A percentile compares a stretch with the other conserved stretches of the same genome.
These are phyloP conservation scores for Charaxes varanes DNA, from an alignment of 1,140 invertebrate species.

Conservation along the genomic window DNA sequence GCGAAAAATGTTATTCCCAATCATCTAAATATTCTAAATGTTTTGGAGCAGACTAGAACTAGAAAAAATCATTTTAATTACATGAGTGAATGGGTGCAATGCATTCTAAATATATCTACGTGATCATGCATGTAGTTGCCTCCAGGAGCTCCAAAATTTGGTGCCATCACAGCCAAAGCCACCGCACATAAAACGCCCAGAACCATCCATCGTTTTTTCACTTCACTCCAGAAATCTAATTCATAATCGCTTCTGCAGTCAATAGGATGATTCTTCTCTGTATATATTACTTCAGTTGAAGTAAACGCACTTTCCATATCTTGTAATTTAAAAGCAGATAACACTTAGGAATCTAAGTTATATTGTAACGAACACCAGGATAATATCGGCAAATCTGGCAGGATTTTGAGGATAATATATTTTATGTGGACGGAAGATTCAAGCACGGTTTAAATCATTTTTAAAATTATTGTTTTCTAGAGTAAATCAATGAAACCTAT, in stretches of 20 bases:
- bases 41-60: too few species aligned
- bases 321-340: too few species aligned
- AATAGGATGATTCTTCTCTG: slow-evolving; percentile 8
- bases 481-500: slow-evolving; percentile 3
- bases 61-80: slow-evolving; percentile 37
- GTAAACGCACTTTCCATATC: slow-evolving; percentile 22
- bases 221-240: slow-evolving; percentile 42
- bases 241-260: slow-evolving; percentile 30
- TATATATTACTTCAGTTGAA: slow-evolving; percentile 21
- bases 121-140: slow-evolving; percentile 64
- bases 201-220: slow-evolving; percentile 46
- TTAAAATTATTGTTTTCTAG: too few species aligned
- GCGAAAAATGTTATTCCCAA: slow-evolving; percentile 2
- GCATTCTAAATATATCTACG: slow-evolving; percentile 50
- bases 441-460: neutral
- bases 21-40: too few species aligned
- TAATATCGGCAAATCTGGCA: too few species aligned
- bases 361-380: too few species aligned
- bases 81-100: slow-evolving; percentile 58
- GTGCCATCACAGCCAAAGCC: slow-evolving; percentile 38
- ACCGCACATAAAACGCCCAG: slow-evolving; percentile 37
- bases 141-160: slow-evolving; percentile 48
- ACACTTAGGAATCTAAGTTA: too few species aligned
- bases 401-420: too few species aligned
- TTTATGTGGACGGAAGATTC: slow-evolving; percentile 3